These are phyloP conservation scores for Spisula subtruncata DNA, from an alignment of 2,888 invertebrate genomes.

Conservation along the genomic window DNA sequence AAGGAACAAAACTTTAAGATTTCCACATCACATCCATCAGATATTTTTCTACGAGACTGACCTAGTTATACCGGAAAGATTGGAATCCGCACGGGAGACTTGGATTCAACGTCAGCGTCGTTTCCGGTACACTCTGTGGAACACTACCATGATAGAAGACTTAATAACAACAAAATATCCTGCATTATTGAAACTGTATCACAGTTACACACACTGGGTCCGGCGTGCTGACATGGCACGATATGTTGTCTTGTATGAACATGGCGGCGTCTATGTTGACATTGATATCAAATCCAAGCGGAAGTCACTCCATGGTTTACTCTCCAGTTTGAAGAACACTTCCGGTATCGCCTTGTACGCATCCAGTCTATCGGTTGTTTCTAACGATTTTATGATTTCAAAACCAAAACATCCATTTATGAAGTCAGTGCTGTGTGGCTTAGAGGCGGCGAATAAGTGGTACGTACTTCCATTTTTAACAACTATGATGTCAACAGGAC, in stretches of 20 bases:
- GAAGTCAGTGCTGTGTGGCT: slow-evolving; percentile 51
- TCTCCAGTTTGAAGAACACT: slow-evolving; percentile 15
- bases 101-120: slow-evolving; percentile 37
- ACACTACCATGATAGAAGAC: slow-evolving; percentile 42
- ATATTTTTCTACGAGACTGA: slow-evolving; percentile 53
- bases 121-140: slow-evolving; percentile 58
- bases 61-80: slow-evolving; percentile 35
- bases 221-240: slow-evolving; percentile 51
- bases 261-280: slow-evolving; percentile 60
- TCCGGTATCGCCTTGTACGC: slow-evolving; percentile 45
- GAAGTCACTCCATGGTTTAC: slow-evolving; percentile 3
- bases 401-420: slow-evolving; percentile 58
- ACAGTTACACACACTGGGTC: slow-evolving; percentile 61
- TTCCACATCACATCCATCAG: slow-evolving; percentile 56
- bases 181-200: slow-evolving; percentile 39
- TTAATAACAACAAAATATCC: slow-evolving; percentile 50
- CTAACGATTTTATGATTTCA: slow-evolving; percentile 64
- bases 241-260: slow-evolving; percentile 53
- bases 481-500: slow-evolving; percentile 64
- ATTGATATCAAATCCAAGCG: slow-evolving; percentile 45
- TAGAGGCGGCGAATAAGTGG: slow-evolving; percentile 50
- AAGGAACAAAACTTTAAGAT: neutral
- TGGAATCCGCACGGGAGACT: slow-evolving; percentile 22
- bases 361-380: slow-evolving; percentile 55
- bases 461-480: slow-evolving; percentile 61